Conservation (phyloP, 37 sponge, comb jelly and placozoan species). For the Amphimedon queenslandica region DNA sequence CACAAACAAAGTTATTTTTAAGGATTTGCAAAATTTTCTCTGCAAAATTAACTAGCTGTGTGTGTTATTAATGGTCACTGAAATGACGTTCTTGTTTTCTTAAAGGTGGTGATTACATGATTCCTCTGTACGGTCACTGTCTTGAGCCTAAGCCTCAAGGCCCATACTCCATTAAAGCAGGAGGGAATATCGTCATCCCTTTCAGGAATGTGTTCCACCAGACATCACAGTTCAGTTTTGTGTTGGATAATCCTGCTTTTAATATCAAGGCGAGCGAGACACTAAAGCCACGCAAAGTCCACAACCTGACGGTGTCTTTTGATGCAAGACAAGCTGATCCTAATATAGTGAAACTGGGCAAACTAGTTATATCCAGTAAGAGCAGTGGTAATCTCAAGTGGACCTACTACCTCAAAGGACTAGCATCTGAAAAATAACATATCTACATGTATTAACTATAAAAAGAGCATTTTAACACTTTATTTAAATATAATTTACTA, state of each 20-base stretch:
- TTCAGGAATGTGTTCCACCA: constrained; percentile 91
- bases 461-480: neutral
- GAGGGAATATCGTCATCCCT: constrained; percentile 76
- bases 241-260: constrained; percentile 89
- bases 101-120: constrained; percentile 87
- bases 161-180: constrained; percentile 85
- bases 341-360: constrained; percentile 68
- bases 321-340: constrained; percentile 71
- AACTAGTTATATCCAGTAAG: constrained; percentile 69
- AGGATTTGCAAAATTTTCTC: no score
- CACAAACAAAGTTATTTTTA: no score
- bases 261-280: constrained; percentile 71
- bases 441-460: no score
- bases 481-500: neutral
- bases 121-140: constrained; percentile 93
- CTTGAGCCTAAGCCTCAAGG: constrained; percentile 94
- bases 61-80: no score
- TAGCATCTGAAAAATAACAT: constrained; percentile 17
- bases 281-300: constrained; percentile 81
- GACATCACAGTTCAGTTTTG: constrained; percentile 69
- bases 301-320: constrained; percentile 78
- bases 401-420: constrained; percentile 92
- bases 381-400: constrained; percentile 55
- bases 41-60: no score
- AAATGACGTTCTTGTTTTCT: no score